A percentile compares a stretch with the other conserved stretches of the same genome.
Conservation (phyloP, 1,140 invertebrate species). For the Drosophila santomea region DNA sequence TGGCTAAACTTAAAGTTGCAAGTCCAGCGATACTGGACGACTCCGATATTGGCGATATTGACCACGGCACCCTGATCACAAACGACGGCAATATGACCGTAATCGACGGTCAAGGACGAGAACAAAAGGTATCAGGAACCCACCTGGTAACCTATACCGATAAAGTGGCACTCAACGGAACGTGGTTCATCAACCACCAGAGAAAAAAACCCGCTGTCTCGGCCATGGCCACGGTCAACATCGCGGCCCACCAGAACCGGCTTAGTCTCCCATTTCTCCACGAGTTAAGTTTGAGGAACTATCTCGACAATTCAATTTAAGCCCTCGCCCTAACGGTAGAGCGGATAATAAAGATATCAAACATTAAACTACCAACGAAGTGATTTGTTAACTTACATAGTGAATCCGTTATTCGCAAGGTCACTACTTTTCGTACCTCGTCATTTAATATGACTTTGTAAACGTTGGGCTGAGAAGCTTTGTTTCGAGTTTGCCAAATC, state of each 20-base stretch:
- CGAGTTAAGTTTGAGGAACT: not conserved
- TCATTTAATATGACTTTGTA: too few species aligned
- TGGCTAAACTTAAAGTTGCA: not conserved
- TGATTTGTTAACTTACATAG: too few species aligned
- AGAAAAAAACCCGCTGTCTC: not conserved
- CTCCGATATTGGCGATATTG: not conserved
- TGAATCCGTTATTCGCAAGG: too few species aligned
- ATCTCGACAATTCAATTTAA: too few species aligned
- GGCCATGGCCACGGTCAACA: constrained; percentile 2
- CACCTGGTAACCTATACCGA: not conserved
- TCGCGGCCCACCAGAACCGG: not conserved
- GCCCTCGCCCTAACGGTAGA: too few species aligned
- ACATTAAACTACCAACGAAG: too few species aligned
- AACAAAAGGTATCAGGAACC: not conserved
- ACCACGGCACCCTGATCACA: not conserved
- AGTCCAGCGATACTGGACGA: not conserved
- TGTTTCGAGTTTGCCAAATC: too few species aligned
- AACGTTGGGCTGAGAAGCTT: too few species aligned
- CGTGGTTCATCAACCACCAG: not conserved
- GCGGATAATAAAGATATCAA: too few species aligned
- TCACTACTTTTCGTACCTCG: too few species aligned
- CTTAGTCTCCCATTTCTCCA: constrained; percentile 1
- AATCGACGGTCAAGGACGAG: not conserved
- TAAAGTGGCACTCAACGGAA: not conserved
- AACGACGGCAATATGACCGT: not conserved